Evolutionary conservation across 1,140 invertebrate genomes (phyloP), one percentile per base, ranked within the genome.

Genomic region (Frieseomelitta varia): DNA sequence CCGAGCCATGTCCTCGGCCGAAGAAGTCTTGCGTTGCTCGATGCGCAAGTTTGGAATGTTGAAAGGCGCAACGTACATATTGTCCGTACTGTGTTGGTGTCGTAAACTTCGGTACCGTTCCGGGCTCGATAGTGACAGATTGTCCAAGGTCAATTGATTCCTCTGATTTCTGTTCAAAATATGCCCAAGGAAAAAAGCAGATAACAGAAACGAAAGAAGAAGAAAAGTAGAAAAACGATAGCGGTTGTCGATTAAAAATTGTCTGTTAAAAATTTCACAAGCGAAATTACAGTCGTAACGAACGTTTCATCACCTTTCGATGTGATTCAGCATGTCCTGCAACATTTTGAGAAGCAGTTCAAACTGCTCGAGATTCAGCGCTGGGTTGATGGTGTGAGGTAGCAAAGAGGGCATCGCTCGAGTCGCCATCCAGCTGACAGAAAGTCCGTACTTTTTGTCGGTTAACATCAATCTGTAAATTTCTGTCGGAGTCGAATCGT

Each of bases 261-360:
- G n/a, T 67, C 30, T 4, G 17, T 19, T 2, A 14, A 27, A n/a
- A 63, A 30, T 34, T 11, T 67, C 2, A 8, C 10, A 67, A 34
- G 14, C 39, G 24, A 61, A 24, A 24, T 21, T 21, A 14, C n/a
- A 17, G n/a, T 69, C 21, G 14, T 71, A 47, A n/a, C 4, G 4
- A 47, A n/a, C 4, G 21, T 65, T 65, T 2, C 27, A 51, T 88
- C 93, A 96, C 94, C 97, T 96, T 94, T 99, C 98, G 80, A 99
- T 98, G 89, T 97, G 97, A 87, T 98, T 97, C 78, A 99, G 94
- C 98, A 99, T 99, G 88, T 99, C 98, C 90, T 98, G 97, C n/a
- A 99, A 95, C 12, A 99, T 97, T 95, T 98, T 97, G 88, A 99
- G 96, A 10, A 99, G 95, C 80, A 96, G 95, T 58, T 96, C 97